phyloP scores from a whole-genome alignment of 2,888 invertebrate genomes.

The Timandra comae region DNA sequence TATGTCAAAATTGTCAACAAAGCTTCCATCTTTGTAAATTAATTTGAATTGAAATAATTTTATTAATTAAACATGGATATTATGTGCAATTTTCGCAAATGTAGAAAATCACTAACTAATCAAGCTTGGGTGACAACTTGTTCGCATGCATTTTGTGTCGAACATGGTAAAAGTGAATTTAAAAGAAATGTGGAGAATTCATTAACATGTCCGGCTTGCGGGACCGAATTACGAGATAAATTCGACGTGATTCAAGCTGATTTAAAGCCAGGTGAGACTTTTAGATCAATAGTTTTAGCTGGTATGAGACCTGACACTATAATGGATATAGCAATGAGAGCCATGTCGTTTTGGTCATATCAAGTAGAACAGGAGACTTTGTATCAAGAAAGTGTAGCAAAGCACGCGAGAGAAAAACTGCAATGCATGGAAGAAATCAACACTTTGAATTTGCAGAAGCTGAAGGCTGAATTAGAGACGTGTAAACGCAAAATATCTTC shows the following conservation, averaged over 20 bases:
- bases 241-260: constrained; percentile 74
- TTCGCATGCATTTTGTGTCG: constrained; percentile 74
- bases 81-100: constrained; percentile 72
- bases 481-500: constrained; percentile 62
- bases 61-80: constrained; percentile 45
- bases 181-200: constrained; percentile 61
- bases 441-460: constrained; percentile 57
- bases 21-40: constrained; percentile 2
- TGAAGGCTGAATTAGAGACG: constrained; percentile 66
- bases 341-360: constrained; percentile 75
- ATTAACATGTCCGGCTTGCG: constrained; percentile 69
- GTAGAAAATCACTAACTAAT: constrained; percentile 60
- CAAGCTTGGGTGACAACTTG: constrained; percentile 75
- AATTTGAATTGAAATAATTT: constrained; percentile 5
- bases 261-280: constrained; percentile 68
- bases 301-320: constrained; percentile 73
- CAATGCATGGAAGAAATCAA: constrained; percentile 67
- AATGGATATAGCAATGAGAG: constrained; percentile 74
- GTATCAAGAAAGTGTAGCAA: constrained; percentile 67
- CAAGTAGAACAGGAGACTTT: constrained; percentile 71
- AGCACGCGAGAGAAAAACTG: constrained; percentile 62
- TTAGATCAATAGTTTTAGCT: constrained; percentile 71
- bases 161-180: constrained; percentile 71
- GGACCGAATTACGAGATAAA: constrained; percentile 64
- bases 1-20: constrained; percentile 15